phyloP scores from a whole-genome alignment of 2,797 vertebrate genomes.

The Novumbra hubbsi region DNA sequence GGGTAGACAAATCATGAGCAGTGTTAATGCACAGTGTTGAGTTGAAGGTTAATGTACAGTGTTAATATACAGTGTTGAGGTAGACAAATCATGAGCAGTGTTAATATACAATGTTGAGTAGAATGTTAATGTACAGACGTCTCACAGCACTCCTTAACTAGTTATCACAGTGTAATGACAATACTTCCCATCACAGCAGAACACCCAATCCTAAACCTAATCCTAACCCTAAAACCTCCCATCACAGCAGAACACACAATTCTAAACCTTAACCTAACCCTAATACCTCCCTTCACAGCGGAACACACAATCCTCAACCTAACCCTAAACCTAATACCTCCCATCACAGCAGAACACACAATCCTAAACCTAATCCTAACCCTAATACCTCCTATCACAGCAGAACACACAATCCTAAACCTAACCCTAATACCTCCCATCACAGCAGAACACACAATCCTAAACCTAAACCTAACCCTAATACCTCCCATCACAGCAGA shows the following conservation, averaged over 20 bases:
- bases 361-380: too few relatives aligned
- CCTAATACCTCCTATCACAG: background rate
- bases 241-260: background rate
- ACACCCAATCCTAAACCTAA: slow-evolving; percentile 17
- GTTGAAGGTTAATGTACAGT: too few relatives aligned
- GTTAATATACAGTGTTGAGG: too few relatives aligned
- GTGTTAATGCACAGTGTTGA: too few relatives aligned
- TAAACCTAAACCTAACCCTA: too few relatives aligned
- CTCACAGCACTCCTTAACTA: background rate
- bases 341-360: background rate
- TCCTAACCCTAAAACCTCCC: background rate
- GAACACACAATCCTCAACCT: slow-evolving; percentile 13
- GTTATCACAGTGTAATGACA: background rate
- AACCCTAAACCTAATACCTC: too few relatives aligned
- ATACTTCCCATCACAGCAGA: background rate
- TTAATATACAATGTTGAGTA: background rate
- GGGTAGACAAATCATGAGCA: too few relatives aligned
- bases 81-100: too few relatives aligned
- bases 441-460: slow-evolving; percentile 9
- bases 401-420: slow-evolving; percentile 11
- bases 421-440: background rate
- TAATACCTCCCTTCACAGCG: background rate
- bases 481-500: background rate
- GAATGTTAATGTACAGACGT: background rate
- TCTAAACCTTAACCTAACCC: too few relatives aligned